phyloP scores from a whole-genome alignment of 2,797 vertebrate genomes.

The Garrulus glandarius region DNA sequence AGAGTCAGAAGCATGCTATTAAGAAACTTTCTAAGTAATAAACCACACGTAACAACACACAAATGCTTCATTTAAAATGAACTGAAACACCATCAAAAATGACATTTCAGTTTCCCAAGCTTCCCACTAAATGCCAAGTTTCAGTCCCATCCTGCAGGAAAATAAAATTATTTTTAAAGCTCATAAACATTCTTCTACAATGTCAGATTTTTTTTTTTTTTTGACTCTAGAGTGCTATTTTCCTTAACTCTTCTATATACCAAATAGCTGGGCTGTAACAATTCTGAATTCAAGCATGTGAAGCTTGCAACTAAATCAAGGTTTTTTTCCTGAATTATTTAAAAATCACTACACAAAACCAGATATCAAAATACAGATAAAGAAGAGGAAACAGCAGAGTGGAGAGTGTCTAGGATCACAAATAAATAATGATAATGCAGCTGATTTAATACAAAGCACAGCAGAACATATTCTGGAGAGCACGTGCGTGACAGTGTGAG shows the following conservation, averaged over 20 bases:
- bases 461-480: neutral
- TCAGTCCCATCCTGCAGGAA: neutral
- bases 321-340: neutral
- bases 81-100: neutral
- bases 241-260: neutral
- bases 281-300: neutral
- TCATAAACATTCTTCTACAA: neutral
- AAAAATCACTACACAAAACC: neutral
- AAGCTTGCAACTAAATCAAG: neutral
- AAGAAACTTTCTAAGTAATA: neutral
- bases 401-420: neutral
- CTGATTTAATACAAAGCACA: neutral
- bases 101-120: neutral
- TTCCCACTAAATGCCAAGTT: neutral
- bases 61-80: conserved; percentile 10
- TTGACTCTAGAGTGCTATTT: neutral
- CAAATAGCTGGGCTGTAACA: neutral
- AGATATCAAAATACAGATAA: neutral
- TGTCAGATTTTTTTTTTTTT: neutral
- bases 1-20: neutral
- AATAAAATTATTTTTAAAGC: neutral
- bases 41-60: neutral
- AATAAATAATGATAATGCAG: neutral
- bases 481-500: neutral
- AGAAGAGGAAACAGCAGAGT: neutral